Evolutionary conservation across 2,113 vertebrate genomes (phyloP).

Genomic region (Trachemys scripta): DNA sequence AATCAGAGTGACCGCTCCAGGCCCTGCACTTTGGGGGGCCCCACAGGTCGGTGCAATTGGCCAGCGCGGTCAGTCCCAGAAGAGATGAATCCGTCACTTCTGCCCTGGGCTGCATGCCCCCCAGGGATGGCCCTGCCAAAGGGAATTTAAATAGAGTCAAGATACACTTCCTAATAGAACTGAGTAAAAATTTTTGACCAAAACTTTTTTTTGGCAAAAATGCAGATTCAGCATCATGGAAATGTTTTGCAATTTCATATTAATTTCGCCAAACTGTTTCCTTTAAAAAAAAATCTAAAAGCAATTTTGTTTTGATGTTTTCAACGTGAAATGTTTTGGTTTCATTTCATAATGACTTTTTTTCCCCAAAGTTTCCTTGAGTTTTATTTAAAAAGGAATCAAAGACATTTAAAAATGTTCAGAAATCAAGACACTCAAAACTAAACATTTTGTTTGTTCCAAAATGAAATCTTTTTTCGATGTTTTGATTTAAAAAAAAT

Average conservation of each 20-base stretch:
- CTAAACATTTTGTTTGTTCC: background rate
- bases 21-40: too few relatives aligned
- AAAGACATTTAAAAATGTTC: background rate
- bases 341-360: background rate
- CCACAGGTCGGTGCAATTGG: too few relatives aligned
- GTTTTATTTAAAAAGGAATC: background rate
- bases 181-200: background rate
- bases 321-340: background rate
- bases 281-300: background rate
- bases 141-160: slow-evolving; percentile 32
- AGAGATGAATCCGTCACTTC: too few relatives aligned
- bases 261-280: background rate
- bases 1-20: too few relatives aligned
- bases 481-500: background rate
- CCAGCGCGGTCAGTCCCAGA: too few relatives aligned
- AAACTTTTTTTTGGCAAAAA: background rate
- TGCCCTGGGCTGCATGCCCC: too few relatives aligned
- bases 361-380: background rate
- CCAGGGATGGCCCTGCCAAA: too few relatives aligned
- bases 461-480: background rate
- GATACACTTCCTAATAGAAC: background rate
- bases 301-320: background rate
- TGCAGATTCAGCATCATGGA: background rate
- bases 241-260: background rate
- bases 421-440: background rate